These are phyloP conservation scores for Cydia fagiglandana DNA, from an alignment of 1,140 invertebrate genomes.

Conservation along the genomic window DNA sequence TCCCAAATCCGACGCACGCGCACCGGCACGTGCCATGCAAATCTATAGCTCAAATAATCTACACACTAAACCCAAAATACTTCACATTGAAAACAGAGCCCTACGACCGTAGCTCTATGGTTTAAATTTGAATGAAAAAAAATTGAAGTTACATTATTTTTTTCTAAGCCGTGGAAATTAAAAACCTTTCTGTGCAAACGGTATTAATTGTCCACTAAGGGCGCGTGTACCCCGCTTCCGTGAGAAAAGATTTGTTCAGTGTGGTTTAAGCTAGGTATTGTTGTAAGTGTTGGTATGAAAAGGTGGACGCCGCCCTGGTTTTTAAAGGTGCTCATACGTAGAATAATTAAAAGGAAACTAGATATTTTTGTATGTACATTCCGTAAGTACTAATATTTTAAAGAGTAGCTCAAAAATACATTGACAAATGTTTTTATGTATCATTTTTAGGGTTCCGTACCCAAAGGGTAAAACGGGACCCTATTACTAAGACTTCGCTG, in stretches of 20 bases:
- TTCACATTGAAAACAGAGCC: background rate
- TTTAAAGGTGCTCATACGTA: too few relatives aligned
- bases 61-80: background rate
- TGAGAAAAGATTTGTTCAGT: slow-evolving; percentile 33
- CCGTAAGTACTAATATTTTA: too few relatives aligned
- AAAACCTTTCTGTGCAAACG: slow-evolving; percentile 34
- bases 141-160: background rate
- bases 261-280: slow-evolving; percentile 17
- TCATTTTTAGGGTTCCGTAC: too few relatives aligned
- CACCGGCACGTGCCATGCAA: slow-evolving; percentile 32
- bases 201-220: slow-evolving; percentile 33
- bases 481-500: too few relatives aligned
- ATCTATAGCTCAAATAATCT: background rate
- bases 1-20: slow-evolving; percentile 34
- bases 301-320: too few relatives aligned
- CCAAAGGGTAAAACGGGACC: too few relatives aligned
- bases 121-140: background rate
- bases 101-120: background rate
- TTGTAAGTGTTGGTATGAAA: slow-evolving; percentile 30
- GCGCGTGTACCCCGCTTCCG: slow-evolving; percentile 26
- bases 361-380: too few relatives aligned
- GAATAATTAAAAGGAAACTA: too few relatives aligned
- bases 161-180: slow-evolving; percentile 19
- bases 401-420: too few relatives aligned
- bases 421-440: too few relatives aligned